phyloP scores from a whole-genome alignment of 2,797 vertebrate species.

The Oreortyx pictus region DNA sequence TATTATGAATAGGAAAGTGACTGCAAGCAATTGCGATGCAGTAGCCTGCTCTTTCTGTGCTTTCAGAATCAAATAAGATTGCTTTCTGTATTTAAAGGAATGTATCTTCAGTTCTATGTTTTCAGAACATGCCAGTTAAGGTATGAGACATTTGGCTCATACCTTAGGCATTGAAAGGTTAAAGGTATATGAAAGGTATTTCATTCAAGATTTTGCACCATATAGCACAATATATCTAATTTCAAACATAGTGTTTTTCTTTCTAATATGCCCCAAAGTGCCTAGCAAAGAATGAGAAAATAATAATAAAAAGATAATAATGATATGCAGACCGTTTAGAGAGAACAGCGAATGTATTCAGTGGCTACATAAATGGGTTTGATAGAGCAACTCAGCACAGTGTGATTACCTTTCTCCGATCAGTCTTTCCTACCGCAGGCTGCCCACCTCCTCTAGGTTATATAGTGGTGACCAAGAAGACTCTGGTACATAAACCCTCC shows the following conservation, averaged over 20 bases:
- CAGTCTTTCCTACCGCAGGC: rapidly evolving
- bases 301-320: neutral
- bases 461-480: neutral
- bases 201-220: neutral
- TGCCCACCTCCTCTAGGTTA: neutral
- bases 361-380: neutral
- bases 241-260: neutral
- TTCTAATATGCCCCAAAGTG: neutral
- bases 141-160: neutral
- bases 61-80: neutral
- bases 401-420: neutral
- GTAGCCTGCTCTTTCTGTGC: neutral
- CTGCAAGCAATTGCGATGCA: neutral
- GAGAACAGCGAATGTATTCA: neutral
- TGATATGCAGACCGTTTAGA: neutral
- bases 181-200: neutral
- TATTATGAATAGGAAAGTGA: neutral
- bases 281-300: neutral
- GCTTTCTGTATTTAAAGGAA: neutral
- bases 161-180: too few species aligned
- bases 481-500: neutral
- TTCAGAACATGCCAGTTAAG: neutral
- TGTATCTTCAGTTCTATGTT: neutral
- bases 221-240: neutral
- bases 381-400: neutral